Conservation (phyloP, 2,888 invertebrate genomes). For the Idaea straminata region DNA sequence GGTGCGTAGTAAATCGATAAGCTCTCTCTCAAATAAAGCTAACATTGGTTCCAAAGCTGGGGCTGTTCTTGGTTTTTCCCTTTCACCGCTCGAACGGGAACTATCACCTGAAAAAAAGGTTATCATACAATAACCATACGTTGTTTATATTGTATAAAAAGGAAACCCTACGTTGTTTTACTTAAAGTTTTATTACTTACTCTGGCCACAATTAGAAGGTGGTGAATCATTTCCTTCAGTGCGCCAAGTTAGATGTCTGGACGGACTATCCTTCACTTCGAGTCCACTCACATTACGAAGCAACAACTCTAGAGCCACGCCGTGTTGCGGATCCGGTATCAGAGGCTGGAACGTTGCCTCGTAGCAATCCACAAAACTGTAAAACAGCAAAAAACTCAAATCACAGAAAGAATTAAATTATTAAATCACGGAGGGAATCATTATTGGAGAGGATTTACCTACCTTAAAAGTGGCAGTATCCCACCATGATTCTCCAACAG, state of each 20-base stretch:
- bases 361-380: conserved; percentile 90
- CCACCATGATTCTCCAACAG: conserved; percentile 88
- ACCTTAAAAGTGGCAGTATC: conserved; percentile 89
- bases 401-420: not conserved
- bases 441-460: conserved; percentile 27
- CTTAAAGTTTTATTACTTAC: conserved; percentile 37
- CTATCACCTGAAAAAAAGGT: conserved; percentile 46
- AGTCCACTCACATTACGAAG: conserved; percentile 91
- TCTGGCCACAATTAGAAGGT: conserved; percentile 35
- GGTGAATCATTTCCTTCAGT: conserved; percentile 34
- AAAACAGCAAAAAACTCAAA: conserved; percentile 10
- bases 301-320: conserved; percentile 94
- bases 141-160: too few relatives aligned
- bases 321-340: conserved; percentile 80
- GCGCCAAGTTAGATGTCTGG: conserved; percentile 56
- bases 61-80: conserved; percentile 78
- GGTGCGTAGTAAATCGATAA: conserved; percentile 90
- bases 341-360: conserved; percentile 84
- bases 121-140: not conserved
- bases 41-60: conserved; percentile 85
- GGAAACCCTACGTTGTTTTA: not conserved
- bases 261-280: conserved; percentile 64
- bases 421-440: too few relatives aligned
- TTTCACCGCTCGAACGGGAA: conserved; percentile 56
- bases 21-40: conserved; percentile 91